These are phyloP conservation scores for Scophthalmus maximus DNA, from an alignment of 2,113 vertebrate species.

Conservation along the genomic window DNA sequence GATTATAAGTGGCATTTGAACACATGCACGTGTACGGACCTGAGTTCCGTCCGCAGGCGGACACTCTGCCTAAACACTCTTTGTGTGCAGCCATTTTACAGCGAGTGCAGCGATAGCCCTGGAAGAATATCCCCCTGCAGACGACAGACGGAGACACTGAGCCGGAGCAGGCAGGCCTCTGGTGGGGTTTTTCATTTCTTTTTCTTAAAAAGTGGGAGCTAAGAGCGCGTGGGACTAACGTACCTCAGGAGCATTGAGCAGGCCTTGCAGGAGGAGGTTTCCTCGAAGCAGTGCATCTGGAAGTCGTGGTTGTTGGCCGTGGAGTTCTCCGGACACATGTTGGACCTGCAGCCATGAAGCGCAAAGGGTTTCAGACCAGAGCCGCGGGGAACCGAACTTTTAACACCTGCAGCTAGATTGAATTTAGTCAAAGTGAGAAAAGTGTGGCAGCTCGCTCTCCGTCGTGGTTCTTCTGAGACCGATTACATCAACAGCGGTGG, in stretches of 20 bases:
- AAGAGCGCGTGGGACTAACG: neutral
- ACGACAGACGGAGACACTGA: conserved; percentile 8
- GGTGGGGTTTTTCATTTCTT: neutral
- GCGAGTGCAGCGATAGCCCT: conserved; percentile 91
- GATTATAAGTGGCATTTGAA: neutral
- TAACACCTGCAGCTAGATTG: no score
- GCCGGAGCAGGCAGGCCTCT: neutral
- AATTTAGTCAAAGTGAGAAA: no score
- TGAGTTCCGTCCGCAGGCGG: conserved; percentile 84
- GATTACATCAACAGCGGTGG: no score
- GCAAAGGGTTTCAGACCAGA: neutral
- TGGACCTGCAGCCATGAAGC: conserved; percentile 84
- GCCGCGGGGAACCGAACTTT: neutral
- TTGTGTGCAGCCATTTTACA: conserved; percentile 93
- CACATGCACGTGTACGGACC: conserved; percentile 72
- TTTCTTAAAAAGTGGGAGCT: neutral
- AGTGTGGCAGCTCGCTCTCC: no score
- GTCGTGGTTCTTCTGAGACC: no score
- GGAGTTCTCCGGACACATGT: conserved; percentile 91
- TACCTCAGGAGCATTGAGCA: conserved; percentile 96
- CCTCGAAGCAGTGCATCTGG: conserved; percentile 96
- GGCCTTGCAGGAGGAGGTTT: conserved; percentile 90
- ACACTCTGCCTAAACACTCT: conserved; percentile 92
- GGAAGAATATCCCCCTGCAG: conserved; percentile 91
- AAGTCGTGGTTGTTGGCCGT: conserved; percentile 92